Evolutionary conservation across 2,113 vertebrate genomes (phyloP).

Genomic region (Python bivittatus): DNA sequence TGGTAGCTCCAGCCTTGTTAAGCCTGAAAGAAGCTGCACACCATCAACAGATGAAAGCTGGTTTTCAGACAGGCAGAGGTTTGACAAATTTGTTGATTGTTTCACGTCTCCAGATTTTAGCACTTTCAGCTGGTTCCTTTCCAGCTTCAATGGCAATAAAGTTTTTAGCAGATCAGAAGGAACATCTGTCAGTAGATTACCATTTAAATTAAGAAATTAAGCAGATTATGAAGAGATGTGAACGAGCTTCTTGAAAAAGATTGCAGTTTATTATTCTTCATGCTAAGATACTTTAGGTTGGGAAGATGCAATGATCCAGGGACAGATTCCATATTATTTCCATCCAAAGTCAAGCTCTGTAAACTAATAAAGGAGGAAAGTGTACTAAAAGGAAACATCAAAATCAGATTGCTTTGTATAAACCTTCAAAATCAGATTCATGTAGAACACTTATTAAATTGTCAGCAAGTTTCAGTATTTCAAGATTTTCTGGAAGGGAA

Average conservation of each 20-base stretch:
- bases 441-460: constrained; percentile 74
- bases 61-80: constrained; percentile 79
- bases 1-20: constrained; percentile 77
- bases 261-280: constrained; percentile 76
- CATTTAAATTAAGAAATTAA: constrained; percentile 77
- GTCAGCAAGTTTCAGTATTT: constrained; percentile 78
- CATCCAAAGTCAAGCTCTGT: constrained; percentile 74
- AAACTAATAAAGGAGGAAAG: constrained; percentile 72
- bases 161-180: constrained; percentile 76
- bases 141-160: constrained; percentile 77
- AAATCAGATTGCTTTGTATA: constrained; percentile 81
- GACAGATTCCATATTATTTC: constrained; percentile 73
- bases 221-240: constrained; percentile 67
- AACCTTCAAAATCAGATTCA: constrained; percentile 74
- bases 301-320: constrained; percentile 70
- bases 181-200: constrained; percentile 75
- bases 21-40: constrained; percentile 74
- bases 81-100: constrained; percentile 76
- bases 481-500: constrained; percentile 74
- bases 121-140: constrained; percentile 77
- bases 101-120: constrained; percentile 72
- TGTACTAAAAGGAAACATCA: constrained; percentile 51
- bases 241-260: constrained; percentile 72
- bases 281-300: constrained; percentile 70
- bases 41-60: constrained; percentile 76